Percentiles rank a stretch among this genome's conserved stretches.
These are phyloP conservation scores for Spongilla lacustris DNA, from an alignment of 37 sponge, comb jelly and placozoan species.

Conservation along the genomic window DNA sequence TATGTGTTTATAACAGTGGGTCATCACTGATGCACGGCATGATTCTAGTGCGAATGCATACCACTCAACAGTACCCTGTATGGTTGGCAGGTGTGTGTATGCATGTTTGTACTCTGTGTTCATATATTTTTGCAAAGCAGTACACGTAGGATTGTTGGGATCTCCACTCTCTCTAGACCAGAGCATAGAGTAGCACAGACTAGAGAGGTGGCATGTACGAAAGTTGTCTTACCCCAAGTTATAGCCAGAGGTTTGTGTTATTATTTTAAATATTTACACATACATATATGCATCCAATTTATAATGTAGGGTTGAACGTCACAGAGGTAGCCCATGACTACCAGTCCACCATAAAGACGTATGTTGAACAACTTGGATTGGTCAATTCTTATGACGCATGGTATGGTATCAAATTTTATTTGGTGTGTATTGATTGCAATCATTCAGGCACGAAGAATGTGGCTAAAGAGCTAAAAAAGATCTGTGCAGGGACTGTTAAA, in stretches of 20 bases:
- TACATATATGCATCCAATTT: not conserved
- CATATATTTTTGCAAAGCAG: no score
- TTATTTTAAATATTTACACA: not conserved
- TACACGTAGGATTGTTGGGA: no score
- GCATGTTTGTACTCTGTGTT: no score
- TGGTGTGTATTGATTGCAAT: not conserved
- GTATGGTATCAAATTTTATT: slow-evolving; percentile 15
- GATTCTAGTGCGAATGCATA: no score
- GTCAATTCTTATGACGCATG: slow-evolving; percentile 26
- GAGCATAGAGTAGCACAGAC: no score
- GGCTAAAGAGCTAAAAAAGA: slow-evolving; percentile 2
- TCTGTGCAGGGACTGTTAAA: not conserved
- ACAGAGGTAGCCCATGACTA: slow-evolving; percentile 38
- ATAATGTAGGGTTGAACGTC: not conserved
- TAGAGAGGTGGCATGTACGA: slow-evolving; percentile 23
- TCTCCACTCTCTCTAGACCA: no score
- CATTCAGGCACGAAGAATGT: slow-evolving; percentile 22
- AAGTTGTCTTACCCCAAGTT: slow-evolving; percentile 16
- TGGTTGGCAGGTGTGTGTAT: no score
- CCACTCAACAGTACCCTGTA: no score
- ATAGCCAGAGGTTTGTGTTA: not conserved
- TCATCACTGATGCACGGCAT: no score
- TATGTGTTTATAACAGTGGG: no score
- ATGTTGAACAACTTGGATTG: not conserved
- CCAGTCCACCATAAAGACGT: not conserved